phyloP scores from a whole-genome alignment of 2,888 invertebrate species.

The Tipula confusa region DNA sequence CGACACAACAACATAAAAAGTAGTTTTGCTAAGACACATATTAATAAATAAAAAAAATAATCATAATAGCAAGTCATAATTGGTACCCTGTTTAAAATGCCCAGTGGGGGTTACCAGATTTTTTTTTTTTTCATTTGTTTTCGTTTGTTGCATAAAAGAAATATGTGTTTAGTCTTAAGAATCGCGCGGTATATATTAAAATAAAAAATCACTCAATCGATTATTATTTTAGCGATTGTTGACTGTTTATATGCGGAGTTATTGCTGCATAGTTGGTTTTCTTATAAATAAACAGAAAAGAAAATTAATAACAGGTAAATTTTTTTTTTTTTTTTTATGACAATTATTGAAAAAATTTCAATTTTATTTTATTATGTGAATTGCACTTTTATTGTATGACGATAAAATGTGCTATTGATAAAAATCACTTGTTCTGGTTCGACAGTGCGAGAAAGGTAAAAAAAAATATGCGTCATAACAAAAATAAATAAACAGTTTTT shows the following conservation, averaged over 20 bases:
- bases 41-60: background rate
- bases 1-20: background rate
- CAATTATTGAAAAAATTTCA: slow-evolving; percentile 3
- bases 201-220: background rate
- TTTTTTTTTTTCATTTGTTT: background rate
- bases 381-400: background rate
- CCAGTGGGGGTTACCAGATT: slow-evolving; percentile 3
- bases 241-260: background rate
- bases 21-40: background rate
- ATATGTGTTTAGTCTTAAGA: background rate
- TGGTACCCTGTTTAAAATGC: slow-evolving; percentile 20
- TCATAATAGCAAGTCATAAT: slow-evolving; percentile 14
- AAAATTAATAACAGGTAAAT: slow-evolving; percentile 25
- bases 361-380: slow-evolving; percentile 12
- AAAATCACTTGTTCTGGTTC: background rate
- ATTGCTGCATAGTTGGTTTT: background rate
- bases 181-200: background rate
- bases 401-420: background rate
- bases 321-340: too few species aligned
- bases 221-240: slow-evolving; percentile 20
- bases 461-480: background rate
- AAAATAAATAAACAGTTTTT: too few species aligned
- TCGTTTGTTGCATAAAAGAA: background rate
- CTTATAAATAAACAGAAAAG: background rate
- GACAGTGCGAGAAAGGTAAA: background rate